A percentile compares a stretch with the other conserved stretches of the same genome.
These are phyloP conservation scores for Myopa testacea DNA, from an alignment of 2,888 invertebrate species.

Conservation along the genomic window DNA sequence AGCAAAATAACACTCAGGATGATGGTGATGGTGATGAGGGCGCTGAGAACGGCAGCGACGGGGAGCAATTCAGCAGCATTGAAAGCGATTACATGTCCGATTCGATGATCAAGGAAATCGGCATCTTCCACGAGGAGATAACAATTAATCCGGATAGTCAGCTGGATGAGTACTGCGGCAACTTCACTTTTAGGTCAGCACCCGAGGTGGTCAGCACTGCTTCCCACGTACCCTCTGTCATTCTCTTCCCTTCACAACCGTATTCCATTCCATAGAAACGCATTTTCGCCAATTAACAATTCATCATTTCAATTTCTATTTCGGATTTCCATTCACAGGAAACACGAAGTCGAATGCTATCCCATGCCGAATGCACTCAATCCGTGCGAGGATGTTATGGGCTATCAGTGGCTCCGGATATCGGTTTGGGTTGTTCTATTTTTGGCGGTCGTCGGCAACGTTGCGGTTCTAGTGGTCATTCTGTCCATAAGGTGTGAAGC, in stretches of 20 bases:
- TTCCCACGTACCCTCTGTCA: background rate
- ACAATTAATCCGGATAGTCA: constrained; percentile 69
- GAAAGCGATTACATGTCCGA: constrained; percentile 60
- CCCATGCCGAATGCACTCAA: constrained; percentile 85
- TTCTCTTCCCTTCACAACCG: background rate
- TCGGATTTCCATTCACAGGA: constrained; percentile 53
- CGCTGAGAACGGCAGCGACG: constrained; percentile 13
- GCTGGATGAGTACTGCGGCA: constrained; percentile 71
- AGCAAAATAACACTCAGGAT: constrained; percentile 42
- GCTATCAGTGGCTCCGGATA: constrained; percentile 80
- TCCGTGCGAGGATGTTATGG: constrained; percentile 93
- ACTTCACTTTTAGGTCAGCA: constrained; percentile 68
- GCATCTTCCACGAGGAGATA: constrained; percentile 68
- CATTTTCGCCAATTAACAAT: background rate
- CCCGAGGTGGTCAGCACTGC: background rate
- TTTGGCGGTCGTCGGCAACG: constrained; percentile 85
- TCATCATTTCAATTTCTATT: too few relatives aligned
- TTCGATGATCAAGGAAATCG: constrained; percentile 56
- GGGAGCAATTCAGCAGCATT: background rate
- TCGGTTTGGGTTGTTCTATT: constrained; percentile 90
- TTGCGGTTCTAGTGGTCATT: constrained; percentile 83
- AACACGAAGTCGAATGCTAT: constrained; percentile 74
- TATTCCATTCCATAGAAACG: constrained; percentile 2
- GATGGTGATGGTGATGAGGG: constrained; percentile 39
- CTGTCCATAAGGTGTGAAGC: constrained; percentile 71